Evolutionary conservation across 2,113 vertebrate genomes (phyloP), one percentile per base, ranked within the genome.

Genomic region (Montifringilla adamsi): DNA sequence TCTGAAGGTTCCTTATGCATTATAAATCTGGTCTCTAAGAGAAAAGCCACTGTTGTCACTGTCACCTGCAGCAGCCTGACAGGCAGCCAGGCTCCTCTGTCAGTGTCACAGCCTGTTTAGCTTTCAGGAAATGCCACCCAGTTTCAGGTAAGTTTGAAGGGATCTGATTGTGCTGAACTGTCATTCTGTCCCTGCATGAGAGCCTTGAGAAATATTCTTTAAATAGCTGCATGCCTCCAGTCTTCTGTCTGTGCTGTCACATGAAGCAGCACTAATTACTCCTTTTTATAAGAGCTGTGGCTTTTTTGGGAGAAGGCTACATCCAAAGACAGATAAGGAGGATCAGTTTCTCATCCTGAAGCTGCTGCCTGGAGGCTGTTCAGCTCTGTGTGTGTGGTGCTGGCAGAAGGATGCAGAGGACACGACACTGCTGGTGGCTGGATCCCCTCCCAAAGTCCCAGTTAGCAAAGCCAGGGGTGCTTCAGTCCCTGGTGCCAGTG

Each of bases 401-500:
- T n/a, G 67, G 47, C 82, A 63, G 66, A 3, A 55, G 47, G 90
- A 10, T 20, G 14, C 39, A 26, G 39, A 15, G 14, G 41, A 1
- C 31, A 9, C 1, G 0, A 8, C 15, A 0, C 20, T 53, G 78
- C 22, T 0, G 0, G 33, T 6, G 53, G 11, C 62, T 72, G 74
- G 22, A 30, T 73, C 23, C 41, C 50, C 35, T 75, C 23, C 35
- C 27, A 16, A 11, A 39, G 28, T 1, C 52, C 37, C 46, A 1
- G 30, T 6, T 3, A 43, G 20, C 37, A 60, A 59, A 76, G 47
- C n/a, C 4, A 3, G 5, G 46, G 4, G 27, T n/a, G 3, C 16
- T 39, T 7, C 41, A 15, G 44, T 11, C 24, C 47, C 35, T 7
- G 44, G 8, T 12, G 44, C 18, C 53, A 9, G 11, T 37, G 47